Evolutionary conservation across 2,797 vertebrate species (phyloP), one percentile per base, ranked within the genome.

Genomic region (Oreochromis grahami): DNA sequence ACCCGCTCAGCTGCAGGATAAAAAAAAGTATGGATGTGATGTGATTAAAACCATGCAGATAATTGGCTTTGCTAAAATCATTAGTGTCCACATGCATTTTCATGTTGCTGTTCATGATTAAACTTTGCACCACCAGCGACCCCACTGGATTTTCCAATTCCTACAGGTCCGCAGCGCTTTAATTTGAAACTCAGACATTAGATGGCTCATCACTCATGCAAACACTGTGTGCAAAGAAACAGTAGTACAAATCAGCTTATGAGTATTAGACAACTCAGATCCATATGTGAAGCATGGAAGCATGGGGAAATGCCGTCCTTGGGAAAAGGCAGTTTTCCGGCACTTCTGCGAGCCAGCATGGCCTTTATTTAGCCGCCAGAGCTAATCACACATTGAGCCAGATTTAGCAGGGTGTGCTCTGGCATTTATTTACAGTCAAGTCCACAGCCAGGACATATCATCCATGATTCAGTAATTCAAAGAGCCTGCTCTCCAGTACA

Each of bases 351-450:
- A 86, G 91, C 87, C 93, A 92, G 82, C 10, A 19, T 63, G 89
- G 80, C 80, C 88, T 93, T 94, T 92, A 92, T 90, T 82, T 85
- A 85, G 80, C 85, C 41, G 91, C 93, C 94, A 95, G 91, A 81
- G 90, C 90, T 87, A 89, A 93, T 90, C 90, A 89, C 77, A 82
- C 79, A 50, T 78, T 72, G 83, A 82, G 92, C 90, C 89, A 93
- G 88, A 92, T 94, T 84, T 86, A 80, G 91, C 91, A 87, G 93
- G 80, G 90, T 92, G 91, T 94, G 93, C 93, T 94, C 93, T 93
- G 92, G 91, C 91, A 85, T 90, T 88, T 92, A 87, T 92, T 92
- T 89, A 80, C 87, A 82, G 84, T 34, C 3, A 74, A 78, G 72
- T 89, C 88, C 77, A 63, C 83, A 65, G 91, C 92, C 93, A 93